Evolutionary conservation across 2,888 invertebrate species (phyloP).

Genomic region (Ichneumoninae sp.): DNA sequence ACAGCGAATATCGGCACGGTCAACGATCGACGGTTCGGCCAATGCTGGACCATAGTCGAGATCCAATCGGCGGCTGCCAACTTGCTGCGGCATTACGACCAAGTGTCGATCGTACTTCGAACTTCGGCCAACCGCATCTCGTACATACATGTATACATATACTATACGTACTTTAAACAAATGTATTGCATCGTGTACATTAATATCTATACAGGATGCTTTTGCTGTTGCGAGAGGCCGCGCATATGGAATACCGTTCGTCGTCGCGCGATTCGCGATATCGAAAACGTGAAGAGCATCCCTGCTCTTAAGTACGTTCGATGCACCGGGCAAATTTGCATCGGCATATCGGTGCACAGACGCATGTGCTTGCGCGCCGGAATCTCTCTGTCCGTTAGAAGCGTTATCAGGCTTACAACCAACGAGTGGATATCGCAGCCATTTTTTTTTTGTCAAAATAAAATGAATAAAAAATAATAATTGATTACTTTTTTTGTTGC

Average conservation of each 20-base stretch:
- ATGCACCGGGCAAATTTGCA: constrained; percentile 38
- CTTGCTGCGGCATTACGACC: too few species aligned
- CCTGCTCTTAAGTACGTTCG: constrained; percentile 41
- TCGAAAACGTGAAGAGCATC: constrained; percentile 62
- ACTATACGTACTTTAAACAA: constrained; percentile 2
- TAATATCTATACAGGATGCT: constrained; percentile 63
- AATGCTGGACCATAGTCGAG: too few species aligned
- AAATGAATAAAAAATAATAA: background rate
- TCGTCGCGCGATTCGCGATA: constrained; percentile 63
- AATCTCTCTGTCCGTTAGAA: constrained; percentile 9
- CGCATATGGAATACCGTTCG: constrained; percentile 65
- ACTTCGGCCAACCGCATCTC: background rate
- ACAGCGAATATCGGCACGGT: too few species aligned
- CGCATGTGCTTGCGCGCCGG: constrained; percentile 22
- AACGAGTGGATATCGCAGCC: background rate
- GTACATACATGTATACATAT: too few species aligned
- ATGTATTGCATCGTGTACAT: constrained; percentile 50
- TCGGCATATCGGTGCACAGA: background rate
- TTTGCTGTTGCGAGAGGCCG: constrained; percentile 45
- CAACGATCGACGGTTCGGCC: too few species aligned
- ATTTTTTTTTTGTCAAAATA: background rate
- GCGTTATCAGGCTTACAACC: background rate
- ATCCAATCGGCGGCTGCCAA: too few species aligned
- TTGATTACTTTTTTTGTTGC: too few species aligned
- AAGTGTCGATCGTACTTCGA: constrained; percentile 6